Conservation (phyloP, 2,888 invertebrate species). For the Deroplatys truncata region DNA sequence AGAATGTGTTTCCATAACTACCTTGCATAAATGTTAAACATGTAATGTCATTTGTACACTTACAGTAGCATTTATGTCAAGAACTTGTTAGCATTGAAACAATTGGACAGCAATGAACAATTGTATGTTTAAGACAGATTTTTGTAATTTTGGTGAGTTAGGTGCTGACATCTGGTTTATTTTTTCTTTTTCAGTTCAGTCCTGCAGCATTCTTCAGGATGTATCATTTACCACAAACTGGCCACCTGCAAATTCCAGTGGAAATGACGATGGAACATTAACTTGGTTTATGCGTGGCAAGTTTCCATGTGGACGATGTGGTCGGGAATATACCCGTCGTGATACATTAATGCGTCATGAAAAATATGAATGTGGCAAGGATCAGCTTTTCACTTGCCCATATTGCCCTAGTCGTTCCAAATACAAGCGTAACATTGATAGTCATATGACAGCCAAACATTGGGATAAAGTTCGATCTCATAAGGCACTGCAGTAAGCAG, state of each 20-base stretch:
- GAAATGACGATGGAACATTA: not conserved
- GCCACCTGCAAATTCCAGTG: not conserved
- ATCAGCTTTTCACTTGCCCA: constrained; percentile 48
- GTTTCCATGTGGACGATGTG: constrained; percentile 37
- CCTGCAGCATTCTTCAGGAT: not conserved
- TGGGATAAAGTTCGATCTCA: not conserved
- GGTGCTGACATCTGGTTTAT: not conserved
- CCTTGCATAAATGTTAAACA: too few relatives aligned
- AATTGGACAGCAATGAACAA: too few relatives aligned
- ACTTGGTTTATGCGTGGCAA: constrained; percentile 16
- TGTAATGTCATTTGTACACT: too few relatives aligned
- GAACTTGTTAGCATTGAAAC: too few relatives aligned
- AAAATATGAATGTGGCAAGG: constrained; percentile 50
- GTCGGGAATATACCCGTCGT: constrained; percentile 37
- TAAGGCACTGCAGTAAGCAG: not conserved
- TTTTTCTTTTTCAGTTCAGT: not conserved
- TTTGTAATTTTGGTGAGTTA: not conserved
- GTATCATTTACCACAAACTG: not conserved
- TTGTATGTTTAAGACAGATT: too few relatives aligned
- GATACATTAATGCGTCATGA: constrained; percentile 38
- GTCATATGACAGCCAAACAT: constrained; percentile 4
- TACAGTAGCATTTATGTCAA: too few relatives aligned
- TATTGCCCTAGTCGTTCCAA: constrained; percentile 46
- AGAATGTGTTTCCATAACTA: too few relatives aligned
- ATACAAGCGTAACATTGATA: constrained; percentile 37